Conservation (phyloP, 2,888 invertebrate genomes). For the Mimas tiliae region DNA sequence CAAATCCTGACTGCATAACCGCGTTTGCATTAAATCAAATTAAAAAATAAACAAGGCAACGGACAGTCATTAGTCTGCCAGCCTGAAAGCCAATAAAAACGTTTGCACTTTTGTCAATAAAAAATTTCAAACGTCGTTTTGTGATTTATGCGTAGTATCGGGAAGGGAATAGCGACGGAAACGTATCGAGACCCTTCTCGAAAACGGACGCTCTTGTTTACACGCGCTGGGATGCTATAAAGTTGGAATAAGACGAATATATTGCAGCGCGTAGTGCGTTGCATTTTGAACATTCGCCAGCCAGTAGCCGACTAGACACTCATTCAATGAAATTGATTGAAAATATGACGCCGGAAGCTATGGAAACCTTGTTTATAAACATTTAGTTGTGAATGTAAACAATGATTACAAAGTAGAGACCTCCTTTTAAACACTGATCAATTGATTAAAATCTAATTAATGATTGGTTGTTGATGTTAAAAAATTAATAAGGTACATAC, state of each 20-base stretch:
- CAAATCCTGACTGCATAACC: background rate
- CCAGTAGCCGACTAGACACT: background rate
- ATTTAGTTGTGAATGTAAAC: background rate
- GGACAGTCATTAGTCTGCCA: background rate
- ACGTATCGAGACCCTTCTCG: constrained; percentile 3
- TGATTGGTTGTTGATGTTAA: background rate
- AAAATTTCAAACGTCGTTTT: no score
- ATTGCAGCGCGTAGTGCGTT: constrained; percentile 13
- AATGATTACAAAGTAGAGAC: constrained; percentile 9
- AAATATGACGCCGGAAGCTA: constrained; percentile 3
- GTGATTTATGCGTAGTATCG: background rate
- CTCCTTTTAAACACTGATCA: background rate
- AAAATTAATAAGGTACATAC: constrained; percentile 54
- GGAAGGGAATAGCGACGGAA: background rate
- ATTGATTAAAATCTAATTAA: background rate
- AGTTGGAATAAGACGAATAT: constrained; percentile 7
- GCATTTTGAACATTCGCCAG: background rate
- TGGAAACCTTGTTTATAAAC: constrained; percentile 12
- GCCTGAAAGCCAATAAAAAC: background rate
- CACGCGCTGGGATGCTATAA: background rate
- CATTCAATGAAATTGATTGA: constrained; percentile 9
- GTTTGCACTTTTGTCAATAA: no score
- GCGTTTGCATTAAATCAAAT: background rate
- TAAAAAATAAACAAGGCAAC: background rate
- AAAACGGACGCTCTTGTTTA: constrained; percentile 7